phyloP scores from a whole-genome alignment of 2,888 invertebrate genomes.

The Cataglyphis altisquamis region DNA sequence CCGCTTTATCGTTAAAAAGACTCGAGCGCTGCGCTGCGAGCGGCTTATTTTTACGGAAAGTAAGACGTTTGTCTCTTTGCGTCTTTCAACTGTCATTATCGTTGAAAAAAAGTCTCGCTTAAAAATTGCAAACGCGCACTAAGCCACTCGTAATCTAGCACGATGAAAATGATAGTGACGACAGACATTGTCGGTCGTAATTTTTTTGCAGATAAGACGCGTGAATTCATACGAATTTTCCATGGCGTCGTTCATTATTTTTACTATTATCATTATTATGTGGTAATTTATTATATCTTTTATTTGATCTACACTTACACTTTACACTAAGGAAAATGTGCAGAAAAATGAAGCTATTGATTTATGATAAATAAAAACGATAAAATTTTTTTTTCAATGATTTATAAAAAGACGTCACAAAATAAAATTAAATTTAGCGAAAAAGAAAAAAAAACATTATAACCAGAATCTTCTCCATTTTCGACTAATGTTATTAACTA shows the following conservation, averaged over 20 bases:
- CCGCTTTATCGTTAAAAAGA: constrained; percentile 70
- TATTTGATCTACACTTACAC: not conserved
- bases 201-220: constrained; percentile 24
- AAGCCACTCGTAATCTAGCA: constrained; percentile 31
- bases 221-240: not conserved
- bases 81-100: constrained; percentile 13
- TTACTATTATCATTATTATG: not conserved
- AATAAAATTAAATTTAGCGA: too few species aligned
- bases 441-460: not conserved
- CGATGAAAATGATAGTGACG: constrained; percentile 14
- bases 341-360: not conserved
- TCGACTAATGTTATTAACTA: not conserved
- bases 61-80: constrained; percentile 37
- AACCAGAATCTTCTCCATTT: not conserved
- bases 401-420: too few species aligned
- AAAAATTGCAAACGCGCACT: constrained; percentile 36
- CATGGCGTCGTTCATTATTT: not conserved
- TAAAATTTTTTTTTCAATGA: not conserved
- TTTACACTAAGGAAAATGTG: not conserved
- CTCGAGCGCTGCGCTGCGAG: constrained; percentile 49
- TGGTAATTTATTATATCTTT: not conserved
- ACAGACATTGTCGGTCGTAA: constrained; percentile 24
- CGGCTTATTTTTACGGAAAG: constrained; percentile 67
- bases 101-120: not conserved
- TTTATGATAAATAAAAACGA: not conserved